A percentile compares a stretch with the other conserved stretches of the same genome.
phyloP scores from a whole-genome alignment of 1,140 invertebrate species.

The Centruroides sculpturatus region DNA sequence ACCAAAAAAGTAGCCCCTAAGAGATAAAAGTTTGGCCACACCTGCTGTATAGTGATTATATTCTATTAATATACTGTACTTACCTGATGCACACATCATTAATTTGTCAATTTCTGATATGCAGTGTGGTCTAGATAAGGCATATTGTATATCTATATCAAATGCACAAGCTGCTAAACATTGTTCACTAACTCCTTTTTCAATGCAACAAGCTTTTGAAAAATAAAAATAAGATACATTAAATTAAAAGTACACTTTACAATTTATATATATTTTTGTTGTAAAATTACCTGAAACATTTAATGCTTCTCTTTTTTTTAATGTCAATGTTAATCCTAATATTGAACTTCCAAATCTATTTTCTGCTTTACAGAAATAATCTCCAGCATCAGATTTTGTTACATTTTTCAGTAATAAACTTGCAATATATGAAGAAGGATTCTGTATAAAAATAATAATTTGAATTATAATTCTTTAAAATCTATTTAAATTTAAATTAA shows the following conservation, averaged over 20 bases:
- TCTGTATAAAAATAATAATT: too few species aligned
- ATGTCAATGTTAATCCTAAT: too few species aligned
- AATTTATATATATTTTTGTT: too few species aligned
- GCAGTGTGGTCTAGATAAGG: constrained; percentile 58
- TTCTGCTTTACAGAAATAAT: constrained; percentile 64
- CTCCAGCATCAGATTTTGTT: constrained; percentile 48
- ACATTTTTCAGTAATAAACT: constrained; percentile 20
- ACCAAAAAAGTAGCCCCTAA: too few species aligned
- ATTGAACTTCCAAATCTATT: constrained; percentile 50
- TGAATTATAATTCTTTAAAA: too few species aligned
- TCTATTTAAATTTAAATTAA: constrained; percentile 21
- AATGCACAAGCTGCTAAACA: constrained; percentile 65
- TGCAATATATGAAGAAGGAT: too few species aligned
- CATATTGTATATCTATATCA: constrained; percentile 60
- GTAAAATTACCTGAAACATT: too few species aligned
- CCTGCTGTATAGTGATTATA: too few species aligned
- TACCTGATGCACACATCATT: constrained; percentile 64
- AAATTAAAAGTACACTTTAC: too few species aligned
- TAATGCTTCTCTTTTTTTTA: too few species aligned
- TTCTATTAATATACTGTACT: neutral
- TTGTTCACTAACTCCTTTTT: constrained; percentile 50
- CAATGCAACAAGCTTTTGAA: constrained; percentile 44
- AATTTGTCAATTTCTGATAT: constrained; percentile 64
- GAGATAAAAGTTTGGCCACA: too few species aligned
- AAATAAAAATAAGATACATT: too few species aligned